Evolutionary conservation across 2,797 vertebrate genomes (phyloP), one percentile per base, ranked within the genome.

Genomic region (Morus bassanus): DNA sequence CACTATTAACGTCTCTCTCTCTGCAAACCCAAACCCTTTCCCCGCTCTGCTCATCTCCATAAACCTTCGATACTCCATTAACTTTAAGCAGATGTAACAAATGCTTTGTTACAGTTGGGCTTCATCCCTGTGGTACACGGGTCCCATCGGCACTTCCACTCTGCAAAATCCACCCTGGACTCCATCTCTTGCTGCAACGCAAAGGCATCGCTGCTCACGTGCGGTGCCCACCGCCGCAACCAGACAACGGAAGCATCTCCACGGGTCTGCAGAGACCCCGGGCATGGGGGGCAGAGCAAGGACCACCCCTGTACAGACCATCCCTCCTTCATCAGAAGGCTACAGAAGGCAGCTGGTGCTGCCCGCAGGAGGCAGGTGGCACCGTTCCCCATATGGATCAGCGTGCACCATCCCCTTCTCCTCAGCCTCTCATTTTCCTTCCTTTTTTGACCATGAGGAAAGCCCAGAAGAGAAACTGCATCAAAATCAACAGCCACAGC

Each of bases 321-420:
- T 10, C 86, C 39, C 17, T 46, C 19, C 43, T 25, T 18, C 15
- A 0, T 1, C 61, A 15, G 7, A 30, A 35, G 69, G 78, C 45
- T 15, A 4, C 14, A 21, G 45, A n/a, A n/a, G 2, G n/a, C 61
- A 54, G 46, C 18, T 2, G 2, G 46, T 18, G 19, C 54, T 5
- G n/a, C 48, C 21, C 2, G 1, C 7, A 1, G 35, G 21, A 35
- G 24, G 45, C 35, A 18, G 56, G 11, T 15, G 16, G 59, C 74
- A 13, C 28, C 18, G 0, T 11, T 18, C 19, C 70, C 37, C 50
- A 3, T 9, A 4, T 0, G 2, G 41, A 31, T 35, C 0, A 0
- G 5, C 5, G 12, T 6, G 33, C 24, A 4, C 50, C 65, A 31
- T 4, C 27, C 46, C 19, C 57, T 77, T 11, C 60, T 24, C 54